A percentile compares a stretch with the other conserved stretches of the same genome.
phyloP scores from a whole-genome alignment of 1,140 invertebrate species.

The Psilanteris sp. region DNA sequence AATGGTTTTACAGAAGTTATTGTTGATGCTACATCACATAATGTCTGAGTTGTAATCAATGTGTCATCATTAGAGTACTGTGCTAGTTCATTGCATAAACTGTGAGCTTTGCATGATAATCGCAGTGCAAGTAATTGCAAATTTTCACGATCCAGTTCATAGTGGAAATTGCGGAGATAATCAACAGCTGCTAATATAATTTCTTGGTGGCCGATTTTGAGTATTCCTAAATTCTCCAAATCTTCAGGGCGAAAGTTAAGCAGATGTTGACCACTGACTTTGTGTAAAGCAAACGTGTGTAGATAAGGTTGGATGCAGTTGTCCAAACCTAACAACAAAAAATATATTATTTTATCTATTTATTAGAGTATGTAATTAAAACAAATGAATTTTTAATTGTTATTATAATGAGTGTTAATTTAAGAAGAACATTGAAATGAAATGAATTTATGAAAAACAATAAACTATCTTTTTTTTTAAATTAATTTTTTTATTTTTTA shows the following conservation, averaged over 20 bases:
- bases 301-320: conserved; percentile 89
- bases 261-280: conserved; percentile 90
- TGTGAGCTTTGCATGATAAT: conserved; percentile 90
- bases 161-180: conserved; percentile 92
- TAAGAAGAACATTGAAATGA: too few relatives aligned
- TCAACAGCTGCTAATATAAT: conserved; percentile 94
- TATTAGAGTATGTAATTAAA: too few relatives aligned
- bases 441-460: too few relatives aligned
- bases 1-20: conserved; percentile 91
- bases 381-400: too few relatives aligned
- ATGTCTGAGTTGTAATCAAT: conserved; percentile 87
- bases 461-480: too few relatives aligned
- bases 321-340: conserved; percentile 85
- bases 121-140: conserved; percentile 92
- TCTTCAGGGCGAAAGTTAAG: conserved; percentile 91
- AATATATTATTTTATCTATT: background rate
- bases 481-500: too few relatives aligned
- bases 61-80: conserved; percentile 83
- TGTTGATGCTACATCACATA: conserved; percentile 91
- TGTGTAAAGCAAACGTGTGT: conserved; percentile 88
- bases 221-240: conserved; percentile 90
- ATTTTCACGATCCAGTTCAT: conserved; percentile 94
- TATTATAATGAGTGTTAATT: too few relatives aligned
- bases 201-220: conserved; percentile 94
- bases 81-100: conserved; percentile 86